Conservation (phyloP, 2,797 vertebrate genomes). For the Ctenopoma multispine region DNA sequence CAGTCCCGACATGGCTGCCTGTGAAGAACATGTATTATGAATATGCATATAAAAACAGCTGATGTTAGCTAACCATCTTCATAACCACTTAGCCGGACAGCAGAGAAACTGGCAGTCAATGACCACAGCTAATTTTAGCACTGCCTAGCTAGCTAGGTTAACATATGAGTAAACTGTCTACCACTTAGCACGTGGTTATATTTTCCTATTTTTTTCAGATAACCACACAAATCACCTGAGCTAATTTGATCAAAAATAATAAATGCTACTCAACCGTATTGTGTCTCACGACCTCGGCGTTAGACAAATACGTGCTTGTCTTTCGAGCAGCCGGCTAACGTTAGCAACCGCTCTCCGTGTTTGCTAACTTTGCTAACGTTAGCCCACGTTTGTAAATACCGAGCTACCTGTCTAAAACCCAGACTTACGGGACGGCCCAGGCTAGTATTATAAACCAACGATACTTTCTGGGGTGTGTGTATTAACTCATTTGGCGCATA, state of each 20-base stretch:
- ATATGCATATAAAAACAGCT: not conserved
- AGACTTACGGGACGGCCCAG: constrained; percentile 65
- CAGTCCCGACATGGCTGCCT: constrained; percentile 91
- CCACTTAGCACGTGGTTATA: constrained; percentile 6
- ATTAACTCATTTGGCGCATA: constrained; percentile 57
- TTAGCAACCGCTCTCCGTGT: constrained; percentile 53
- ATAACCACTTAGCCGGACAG: constrained; percentile 47
- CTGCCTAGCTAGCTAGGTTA: constrained; percentile 33
- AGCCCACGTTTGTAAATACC: constrained; percentile 54
- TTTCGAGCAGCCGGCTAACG: constrained; percentile 27
- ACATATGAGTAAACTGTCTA: constrained; percentile 5
- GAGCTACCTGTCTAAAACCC: constrained; percentile 39
- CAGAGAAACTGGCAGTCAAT: constrained; percentile 23
- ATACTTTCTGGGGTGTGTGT: constrained; percentile 44
- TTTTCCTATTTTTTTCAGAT: not conserved
- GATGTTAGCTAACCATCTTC: not conserved
- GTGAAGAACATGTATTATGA: not conserved
- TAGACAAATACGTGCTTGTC: constrained; percentile 8
- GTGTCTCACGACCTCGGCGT: not conserved
- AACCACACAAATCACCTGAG: fast-evolving
- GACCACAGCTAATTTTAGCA: constrained; percentile 39
- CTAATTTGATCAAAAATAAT: fast-evolving
- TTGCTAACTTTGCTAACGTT: constrained; percentile 63
- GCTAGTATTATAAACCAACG: constrained; percentile 42
- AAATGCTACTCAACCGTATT: too few relatives aligned